A percentile compares a stretch with the other conserved stretches of the same genome.
These are phyloP conservation scores for Onychostruthus taczanowskii DNA, from an alignment of 2,113 vertebrate species.

Conservation along the genomic window DNA sequence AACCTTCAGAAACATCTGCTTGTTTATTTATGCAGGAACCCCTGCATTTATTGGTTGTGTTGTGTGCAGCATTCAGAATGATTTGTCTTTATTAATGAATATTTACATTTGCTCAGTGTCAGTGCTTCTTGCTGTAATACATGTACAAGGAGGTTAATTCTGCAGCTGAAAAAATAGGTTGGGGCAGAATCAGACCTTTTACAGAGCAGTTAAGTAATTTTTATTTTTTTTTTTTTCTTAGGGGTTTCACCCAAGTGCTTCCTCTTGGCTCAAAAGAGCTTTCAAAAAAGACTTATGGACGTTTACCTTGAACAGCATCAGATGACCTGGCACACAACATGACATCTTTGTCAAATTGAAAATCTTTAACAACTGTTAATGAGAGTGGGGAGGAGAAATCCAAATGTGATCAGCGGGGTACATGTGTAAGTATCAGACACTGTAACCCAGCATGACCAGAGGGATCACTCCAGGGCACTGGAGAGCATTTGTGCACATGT, in stretches of 20 bases:
- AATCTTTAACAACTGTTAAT: background rate
- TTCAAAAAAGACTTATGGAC: background rate
- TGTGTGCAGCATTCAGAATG: background rate
- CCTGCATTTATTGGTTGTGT: background rate
- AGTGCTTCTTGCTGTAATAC: background rate
- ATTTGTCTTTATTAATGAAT: constrained; percentile 50
- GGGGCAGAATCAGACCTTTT: background rate
- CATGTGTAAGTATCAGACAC: background rate
- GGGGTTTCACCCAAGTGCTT: background rate
- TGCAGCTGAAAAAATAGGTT: background rate
- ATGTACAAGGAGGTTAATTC: background rate
- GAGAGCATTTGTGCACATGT: background rate
- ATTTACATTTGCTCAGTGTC: constrained; percentile 3
- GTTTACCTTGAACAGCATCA: background rate
- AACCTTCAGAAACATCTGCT: background rate
- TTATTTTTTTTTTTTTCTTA: background rate
- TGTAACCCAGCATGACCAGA: background rate
- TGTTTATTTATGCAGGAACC: constrained; percentile 1
- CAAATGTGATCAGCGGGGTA: background rate
- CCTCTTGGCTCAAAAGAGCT: background rate
- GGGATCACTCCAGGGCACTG: background rate
- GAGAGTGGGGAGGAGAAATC: background rate
- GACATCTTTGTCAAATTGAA: background rate
- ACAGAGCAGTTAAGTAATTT: background rate
- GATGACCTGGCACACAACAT: background rate